Evolutionary conservation across 2,797 vertebrate genomes (phyloP).

Genomic region (Taenioides sp.): DNA sequence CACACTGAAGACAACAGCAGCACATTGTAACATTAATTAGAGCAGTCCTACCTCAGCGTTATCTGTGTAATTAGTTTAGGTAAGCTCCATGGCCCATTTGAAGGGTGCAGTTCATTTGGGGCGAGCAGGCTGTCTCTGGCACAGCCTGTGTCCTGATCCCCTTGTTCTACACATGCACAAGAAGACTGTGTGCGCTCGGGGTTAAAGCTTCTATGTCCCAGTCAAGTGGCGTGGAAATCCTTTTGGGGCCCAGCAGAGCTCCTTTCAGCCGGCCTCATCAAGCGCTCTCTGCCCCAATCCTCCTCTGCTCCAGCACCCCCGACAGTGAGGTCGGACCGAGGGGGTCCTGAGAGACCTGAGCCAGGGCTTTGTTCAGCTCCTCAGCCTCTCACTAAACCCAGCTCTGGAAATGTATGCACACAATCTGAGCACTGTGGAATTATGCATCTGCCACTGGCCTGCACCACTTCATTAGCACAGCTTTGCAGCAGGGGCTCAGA

Average conservation of each 20-base stretch:
- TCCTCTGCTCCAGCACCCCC: conserved; percentile 56
- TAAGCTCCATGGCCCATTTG: conserved; percentile 39
- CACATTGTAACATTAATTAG: conserved; percentile 42
- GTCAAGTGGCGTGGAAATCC: conserved; percentile 77
- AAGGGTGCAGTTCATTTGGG: conserved; percentile 25
- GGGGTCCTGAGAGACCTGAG: conserved; percentile 34
- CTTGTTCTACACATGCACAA: conserved; percentile 41
- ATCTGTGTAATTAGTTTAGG: conserved; percentile 46
- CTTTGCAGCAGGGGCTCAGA: conserved; percentile 8
- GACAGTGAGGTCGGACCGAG: conserved; percentile 33
- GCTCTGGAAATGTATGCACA: conserved; percentile 28
- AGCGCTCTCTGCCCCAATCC: conserved; percentile 64
- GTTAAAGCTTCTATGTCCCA: conserved; percentile 62
- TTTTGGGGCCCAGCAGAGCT: conserved; percentile 59
- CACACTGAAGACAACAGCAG: conserved; percentile 35
- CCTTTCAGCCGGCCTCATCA: conserved; percentile 62
- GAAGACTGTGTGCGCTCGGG: conserved; percentile 29
- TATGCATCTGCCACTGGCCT: conserved; percentile 30
- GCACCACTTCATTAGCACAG: conserved; percentile 25
- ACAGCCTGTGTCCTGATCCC: conserved; percentile 24
- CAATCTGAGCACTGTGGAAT: conserved; percentile 21
- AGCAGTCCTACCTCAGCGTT: conserved; percentile 27
- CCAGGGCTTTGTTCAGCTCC: conserved; percentile 26
- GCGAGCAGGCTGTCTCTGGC: background rate
- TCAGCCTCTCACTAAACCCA: conserved; percentile 12